Conservation (phyloP, 2,113 vertebrate genomes). For the Laticauda laticaudata region DNA sequence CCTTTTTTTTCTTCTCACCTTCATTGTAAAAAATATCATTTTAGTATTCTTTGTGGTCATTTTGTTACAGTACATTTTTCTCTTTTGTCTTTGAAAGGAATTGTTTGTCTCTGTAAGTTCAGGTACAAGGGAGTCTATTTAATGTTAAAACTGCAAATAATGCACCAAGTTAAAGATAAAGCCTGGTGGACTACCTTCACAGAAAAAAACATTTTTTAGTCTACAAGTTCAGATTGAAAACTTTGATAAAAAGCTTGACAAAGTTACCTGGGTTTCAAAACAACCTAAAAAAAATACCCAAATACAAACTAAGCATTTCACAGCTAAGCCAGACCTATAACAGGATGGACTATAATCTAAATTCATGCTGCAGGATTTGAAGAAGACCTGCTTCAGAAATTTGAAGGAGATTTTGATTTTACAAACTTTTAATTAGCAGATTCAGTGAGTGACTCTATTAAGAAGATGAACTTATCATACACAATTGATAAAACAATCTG, state of each 20-base stretch:
- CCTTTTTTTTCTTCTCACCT: background rate
- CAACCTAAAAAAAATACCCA: background rate
- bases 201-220: background rate
- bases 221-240: background rate
- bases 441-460: background rate
- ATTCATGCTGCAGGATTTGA: background rate
- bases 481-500: background rate
- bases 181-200: background rate
- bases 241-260: background rate
- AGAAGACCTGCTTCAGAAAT: background rate
- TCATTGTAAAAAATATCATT: background rate
- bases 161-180: background rate
- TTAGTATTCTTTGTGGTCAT: background rate
- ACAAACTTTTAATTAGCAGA: background rate
- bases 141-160: background rate
- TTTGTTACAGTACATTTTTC: background rate
- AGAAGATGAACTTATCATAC: background rate
- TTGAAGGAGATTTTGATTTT: background rate
- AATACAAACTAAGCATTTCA: background rate
- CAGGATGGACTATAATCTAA: background rate
- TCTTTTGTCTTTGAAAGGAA: background rate
- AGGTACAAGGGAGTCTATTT: no score
- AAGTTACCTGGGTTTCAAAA: background rate
- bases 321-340: background rate
- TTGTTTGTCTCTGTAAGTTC: background rate